A percentile compares a stretch with the other conserved stretches of the same genome.
These are phyloP conservation scores for Palythoa grandis DNA, from an alignment of 92 coral and sea anemone species.

Conservation along the genomic window DNA sequence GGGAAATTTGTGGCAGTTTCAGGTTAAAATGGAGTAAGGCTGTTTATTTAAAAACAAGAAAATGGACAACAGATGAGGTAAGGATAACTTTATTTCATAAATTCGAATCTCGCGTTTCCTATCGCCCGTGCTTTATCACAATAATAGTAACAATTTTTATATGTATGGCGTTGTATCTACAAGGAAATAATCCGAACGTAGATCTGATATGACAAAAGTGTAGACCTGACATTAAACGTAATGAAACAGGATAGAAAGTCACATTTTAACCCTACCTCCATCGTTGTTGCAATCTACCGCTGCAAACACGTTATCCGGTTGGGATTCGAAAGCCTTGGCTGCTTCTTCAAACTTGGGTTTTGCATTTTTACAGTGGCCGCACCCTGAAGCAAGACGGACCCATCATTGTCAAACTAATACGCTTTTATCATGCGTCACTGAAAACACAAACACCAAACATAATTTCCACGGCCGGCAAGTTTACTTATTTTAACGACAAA, in stretches of 20 bases:
- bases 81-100: too few relatives aligned
- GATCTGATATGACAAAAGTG: too few relatives aligned
- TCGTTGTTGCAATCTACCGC: conserved; percentile 89
- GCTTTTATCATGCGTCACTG: neutral
- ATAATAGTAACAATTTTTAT: neutral
- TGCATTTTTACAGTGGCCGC: conserved; percentile 94
- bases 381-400: conserved; percentile 66
- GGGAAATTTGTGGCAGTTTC: too few relatives aligned
- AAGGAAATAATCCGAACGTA: too few relatives aligned
- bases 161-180: neutral
- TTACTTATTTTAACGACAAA: too few relatives aligned
- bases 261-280: conserved; percentile 56
- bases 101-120: too few relatives aligned
- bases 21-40: too few relatives aligned
- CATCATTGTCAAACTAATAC: too few relatives aligned
- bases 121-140: neutral
- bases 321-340: conserved; percentile 69
- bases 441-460: neutral
- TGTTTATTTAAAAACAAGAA: too few relatives aligned
- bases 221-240: neutral
- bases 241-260: neutral
- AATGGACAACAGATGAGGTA: too few relatives aligned
- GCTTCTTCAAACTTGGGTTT: conserved; percentile 88
- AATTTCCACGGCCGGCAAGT: too few relatives aligned
- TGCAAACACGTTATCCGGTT: conserved; percentile 77